phyloP scores from a whole-genome alignment of 2,797 vertebrate genomes.

The Saxicola maurus region DNA sequence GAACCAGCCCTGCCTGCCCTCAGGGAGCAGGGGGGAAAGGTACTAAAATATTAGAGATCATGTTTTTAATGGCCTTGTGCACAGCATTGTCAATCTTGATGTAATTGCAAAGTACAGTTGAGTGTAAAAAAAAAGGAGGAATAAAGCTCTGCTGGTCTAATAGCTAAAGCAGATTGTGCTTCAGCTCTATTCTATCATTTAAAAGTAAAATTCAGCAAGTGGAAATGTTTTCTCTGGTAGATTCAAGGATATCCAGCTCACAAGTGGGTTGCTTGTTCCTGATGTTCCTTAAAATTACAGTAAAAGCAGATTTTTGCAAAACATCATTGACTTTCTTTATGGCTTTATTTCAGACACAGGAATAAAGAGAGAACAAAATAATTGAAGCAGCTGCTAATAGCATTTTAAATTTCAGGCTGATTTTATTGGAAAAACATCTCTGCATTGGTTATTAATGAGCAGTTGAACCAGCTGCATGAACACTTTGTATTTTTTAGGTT shows the following conservation, averaged over 20 bases:
- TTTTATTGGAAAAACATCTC: not conserved
- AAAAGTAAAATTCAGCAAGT: not conserved
- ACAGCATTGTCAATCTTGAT: not conserved
- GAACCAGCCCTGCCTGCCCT: not conserved
- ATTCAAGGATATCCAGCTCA: not conserved
- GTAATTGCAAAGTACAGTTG: not conserved
- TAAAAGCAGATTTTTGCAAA: not conserved
- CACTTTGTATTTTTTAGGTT: not conserved
- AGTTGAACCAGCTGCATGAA: not conserved
- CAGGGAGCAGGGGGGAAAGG: not conserved
- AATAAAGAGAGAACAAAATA: not conserved
- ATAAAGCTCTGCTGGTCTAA: not conserved
- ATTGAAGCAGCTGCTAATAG: not conserved
- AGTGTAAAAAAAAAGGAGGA: not conserved
- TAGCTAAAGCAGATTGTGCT: not conserved
- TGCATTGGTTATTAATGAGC: not conserved
- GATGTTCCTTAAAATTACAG: not conserved
- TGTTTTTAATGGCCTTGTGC: not conserved
- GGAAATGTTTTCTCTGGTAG: not conserved
- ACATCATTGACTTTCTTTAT: not conserved
- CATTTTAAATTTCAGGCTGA: not conserved
- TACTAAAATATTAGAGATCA: not conserved
- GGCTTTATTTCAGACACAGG: not conserved
- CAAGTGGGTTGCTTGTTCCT: not conserved
- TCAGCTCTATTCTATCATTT: not conserved